phyloP scores from a whole-genome alignment of 2,888 invertebrate genomes.

The Capitulum mitella region DNA sequence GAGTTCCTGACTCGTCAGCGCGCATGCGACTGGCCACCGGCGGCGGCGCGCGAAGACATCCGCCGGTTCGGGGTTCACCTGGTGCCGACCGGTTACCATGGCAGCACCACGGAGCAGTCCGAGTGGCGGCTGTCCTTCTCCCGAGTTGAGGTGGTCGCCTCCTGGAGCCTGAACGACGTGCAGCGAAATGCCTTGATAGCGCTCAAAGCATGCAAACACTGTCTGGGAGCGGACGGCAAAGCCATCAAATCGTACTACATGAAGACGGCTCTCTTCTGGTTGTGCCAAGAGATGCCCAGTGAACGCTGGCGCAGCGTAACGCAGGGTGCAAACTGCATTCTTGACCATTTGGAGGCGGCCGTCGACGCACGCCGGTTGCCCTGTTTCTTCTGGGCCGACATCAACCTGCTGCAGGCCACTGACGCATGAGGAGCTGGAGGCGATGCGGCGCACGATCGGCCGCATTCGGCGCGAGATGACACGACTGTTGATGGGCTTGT shows the following conservation, averaged over 20 bases:
- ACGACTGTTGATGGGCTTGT: background rate
- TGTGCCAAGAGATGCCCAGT: background rate
- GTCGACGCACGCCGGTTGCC: background rate
- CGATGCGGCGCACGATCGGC: background rate
- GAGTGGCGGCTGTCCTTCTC: background rate
- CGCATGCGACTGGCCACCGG: background rate
- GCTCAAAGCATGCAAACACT: background rate
- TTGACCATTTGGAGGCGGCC: background rate
- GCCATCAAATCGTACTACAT: background rate
- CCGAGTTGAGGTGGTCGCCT: background rate
- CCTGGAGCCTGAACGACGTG: background rate
- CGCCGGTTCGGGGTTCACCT: background rate
- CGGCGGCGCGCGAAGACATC: background rate
- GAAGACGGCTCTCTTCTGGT: background rate
- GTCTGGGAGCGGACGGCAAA: background rate
- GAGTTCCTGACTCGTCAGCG: background rate
- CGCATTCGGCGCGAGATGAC: background rate
- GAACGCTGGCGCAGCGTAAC: background rate
- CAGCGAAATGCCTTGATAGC: background rate
- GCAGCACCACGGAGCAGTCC: background rate
- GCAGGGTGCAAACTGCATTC: background rate
- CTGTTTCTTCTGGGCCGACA: slow-evolving; percentile 8
- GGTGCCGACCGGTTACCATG: background rate
- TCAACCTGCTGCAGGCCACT: background rate
- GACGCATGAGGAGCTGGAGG: background rate